These are phyloP conservation scores for Medauroidea extradentata DNA, from an alignment of 1,140 invertebrate species.

Conservation along the genomic window DNA sequence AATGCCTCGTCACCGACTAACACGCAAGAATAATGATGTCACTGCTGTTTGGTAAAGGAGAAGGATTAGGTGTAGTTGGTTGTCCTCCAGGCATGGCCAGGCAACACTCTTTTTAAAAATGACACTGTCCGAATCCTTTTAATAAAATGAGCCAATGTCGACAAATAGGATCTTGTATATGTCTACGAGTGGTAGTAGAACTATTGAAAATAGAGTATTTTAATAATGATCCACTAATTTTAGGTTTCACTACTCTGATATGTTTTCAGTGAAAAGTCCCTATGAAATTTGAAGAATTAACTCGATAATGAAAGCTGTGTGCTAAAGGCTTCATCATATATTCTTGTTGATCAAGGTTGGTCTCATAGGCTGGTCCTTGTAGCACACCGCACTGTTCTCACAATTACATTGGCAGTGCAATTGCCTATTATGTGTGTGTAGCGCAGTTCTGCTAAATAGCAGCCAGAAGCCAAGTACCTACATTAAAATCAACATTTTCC, in stretches of 20 bases:
- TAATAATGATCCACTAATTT: conserved; percentile 28
- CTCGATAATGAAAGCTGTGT: conserved; percentile 27
- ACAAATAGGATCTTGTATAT: conserved; percentile 39
- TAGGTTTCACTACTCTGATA: conserved; percentile 23
- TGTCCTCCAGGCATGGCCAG: neutral
- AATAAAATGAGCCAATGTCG: conserved; percentile 40
- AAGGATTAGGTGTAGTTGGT: conserved; percentile 2
- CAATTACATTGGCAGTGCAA: conserved; percentile 28
- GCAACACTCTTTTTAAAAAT: conserved; percentile 21
- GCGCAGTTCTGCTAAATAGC: conserved; percentile 33
- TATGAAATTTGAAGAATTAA: conserved; percentile 35
- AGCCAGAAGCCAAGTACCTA: conserved; percentile 33
- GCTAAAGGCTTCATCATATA: conserved; percentile 29
- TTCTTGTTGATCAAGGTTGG: conserved; percentile 21
- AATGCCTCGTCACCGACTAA: conserved; percentile 47
- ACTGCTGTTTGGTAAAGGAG: conserved; percentile 3
- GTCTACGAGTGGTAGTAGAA: conserved; percentile 39
- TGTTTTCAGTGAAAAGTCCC: conserved; percentile 40
- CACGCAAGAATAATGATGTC: conserved; percentile 26
- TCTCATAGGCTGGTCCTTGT: conserved; percentile 29
- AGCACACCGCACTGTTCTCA: conserved; percentile 28
- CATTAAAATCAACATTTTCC: conserved; percentile 19
- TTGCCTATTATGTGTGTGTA: conserved; percentile 33
- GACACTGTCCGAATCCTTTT: conserved; percentile 27
- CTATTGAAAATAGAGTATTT: conserved; percentile 40